Conservation (phyloP, 2,888 invertebrate genomes). For the Coenonympha arcania region DNA sequence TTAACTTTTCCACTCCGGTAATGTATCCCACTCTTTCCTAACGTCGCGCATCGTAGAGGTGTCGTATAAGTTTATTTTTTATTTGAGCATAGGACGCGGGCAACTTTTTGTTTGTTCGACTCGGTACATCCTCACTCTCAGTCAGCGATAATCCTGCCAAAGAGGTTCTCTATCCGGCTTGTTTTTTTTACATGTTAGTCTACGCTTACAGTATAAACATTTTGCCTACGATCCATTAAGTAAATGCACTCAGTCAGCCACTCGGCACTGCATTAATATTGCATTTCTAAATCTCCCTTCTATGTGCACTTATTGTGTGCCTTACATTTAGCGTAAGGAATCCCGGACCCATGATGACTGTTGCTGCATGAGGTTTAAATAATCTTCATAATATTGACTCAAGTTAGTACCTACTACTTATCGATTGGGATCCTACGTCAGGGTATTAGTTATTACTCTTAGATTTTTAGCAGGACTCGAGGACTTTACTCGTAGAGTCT, state of each 20-base stretch:
- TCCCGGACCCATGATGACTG: constrained; percentile 1
- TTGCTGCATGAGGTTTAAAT: not conserved
- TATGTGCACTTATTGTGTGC: no score
- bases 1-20: constrained; percentile 75
- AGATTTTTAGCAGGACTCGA: no score
- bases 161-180: constrained; percentile 48
- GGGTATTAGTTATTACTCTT: no score
- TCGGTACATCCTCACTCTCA: constrained; percentile 45
- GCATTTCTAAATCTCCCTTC: constrained; percentile 57
- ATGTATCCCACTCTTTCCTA: constrained; percentile 69
- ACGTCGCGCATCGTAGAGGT: constrained; percentile 55
- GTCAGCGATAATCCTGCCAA: constrained; percentile 59
- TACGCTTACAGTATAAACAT: constrained; percentile 63
- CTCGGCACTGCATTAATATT: constrained; percentile 76
- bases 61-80: constrained; percentile 60
- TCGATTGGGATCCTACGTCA: no score
- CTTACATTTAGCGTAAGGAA: no score
- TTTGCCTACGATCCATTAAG: constrained; percentile 71
- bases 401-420: no score
- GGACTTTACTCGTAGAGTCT: no score
- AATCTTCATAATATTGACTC: no score
- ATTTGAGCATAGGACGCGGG: constrained; percentile 51
- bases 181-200: constrained; percentile 52
- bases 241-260: constrained; percentile 67
- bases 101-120: constrained; percentile 58